These are phyloP conservation scores for Sycophaga agraensis DNA, from an alignment of 1,140 invertebrate genomes.

Conservation along the genomic window DNA sequence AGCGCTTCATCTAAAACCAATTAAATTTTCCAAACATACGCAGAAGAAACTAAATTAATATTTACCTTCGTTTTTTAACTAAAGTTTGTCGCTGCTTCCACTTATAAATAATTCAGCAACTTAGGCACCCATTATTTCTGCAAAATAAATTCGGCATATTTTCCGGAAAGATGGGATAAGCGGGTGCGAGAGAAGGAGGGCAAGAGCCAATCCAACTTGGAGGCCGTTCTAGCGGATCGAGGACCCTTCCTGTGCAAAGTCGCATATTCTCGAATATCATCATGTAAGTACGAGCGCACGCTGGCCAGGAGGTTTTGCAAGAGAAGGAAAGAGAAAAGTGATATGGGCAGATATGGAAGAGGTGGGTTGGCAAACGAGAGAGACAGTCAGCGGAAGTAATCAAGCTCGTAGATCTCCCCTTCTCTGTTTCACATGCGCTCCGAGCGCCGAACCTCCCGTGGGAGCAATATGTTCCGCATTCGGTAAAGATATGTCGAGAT, in stretches of 20 bases:
- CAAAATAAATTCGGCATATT: neutral
- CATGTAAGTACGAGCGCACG: neutral
- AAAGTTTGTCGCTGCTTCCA: no score
- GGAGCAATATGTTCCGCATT: conserved; percentile 35
- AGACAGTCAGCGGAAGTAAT: conserved; percentile 25
- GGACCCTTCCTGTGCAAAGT: neutral
- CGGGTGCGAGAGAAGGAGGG: no score
- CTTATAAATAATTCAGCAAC: neutral
- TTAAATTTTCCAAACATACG: no score
- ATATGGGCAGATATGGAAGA: no score
- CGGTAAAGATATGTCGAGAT: conserved; percentile 37
- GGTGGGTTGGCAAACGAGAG: neutral
- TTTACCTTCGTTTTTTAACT: no score
- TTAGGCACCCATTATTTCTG: neutral
- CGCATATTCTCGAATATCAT: neutral
- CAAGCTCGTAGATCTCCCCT: conserved; percentile 33
- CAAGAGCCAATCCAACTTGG: no score
- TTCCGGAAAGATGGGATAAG: neutral
- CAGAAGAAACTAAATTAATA: no score
- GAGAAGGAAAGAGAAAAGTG: no score
- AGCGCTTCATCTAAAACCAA: no score
- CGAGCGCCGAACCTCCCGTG: neutral
- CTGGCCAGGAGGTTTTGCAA: no score
- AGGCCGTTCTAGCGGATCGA: no score
- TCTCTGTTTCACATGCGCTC: conserved; percentile 4